Evolutionary conservation across 2,113 vertebrate species (phyloP).

Genomic region (Gasterosteus nipponicus): DNA sequence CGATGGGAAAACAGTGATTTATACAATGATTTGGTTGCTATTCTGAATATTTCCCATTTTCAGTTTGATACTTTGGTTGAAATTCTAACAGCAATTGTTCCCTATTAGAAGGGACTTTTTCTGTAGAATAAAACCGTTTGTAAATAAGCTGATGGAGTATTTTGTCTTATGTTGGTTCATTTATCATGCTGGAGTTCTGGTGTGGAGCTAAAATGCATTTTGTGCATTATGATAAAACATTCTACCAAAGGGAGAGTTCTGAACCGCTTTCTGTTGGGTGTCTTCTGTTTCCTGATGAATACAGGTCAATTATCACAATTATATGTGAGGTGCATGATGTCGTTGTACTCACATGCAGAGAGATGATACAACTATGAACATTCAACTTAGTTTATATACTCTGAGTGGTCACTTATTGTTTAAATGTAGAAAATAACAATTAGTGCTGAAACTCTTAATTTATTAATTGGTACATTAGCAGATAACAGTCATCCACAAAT

Average conservation of each 20-base stretch:
- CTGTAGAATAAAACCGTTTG: neutral
- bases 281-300: neutral
- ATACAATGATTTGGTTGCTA: neutral
- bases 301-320: neutral
- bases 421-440: neutral
- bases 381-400: neutral
- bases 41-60: constrained; percentile 7
- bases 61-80: neutral
- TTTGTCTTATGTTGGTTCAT: neutral
- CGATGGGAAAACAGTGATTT: constrained; percentile 20
- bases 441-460: neutral
- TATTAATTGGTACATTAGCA: no score
- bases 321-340: neutral
- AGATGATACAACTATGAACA: neutral
- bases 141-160: neutral
- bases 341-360: neutral
- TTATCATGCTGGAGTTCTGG: neutral
- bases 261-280: neutral
- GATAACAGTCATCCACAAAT: neutral
- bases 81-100: neutral
- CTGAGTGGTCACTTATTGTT: neutral
- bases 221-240: neutral
- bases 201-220: neutral
- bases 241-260: neutral
- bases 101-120: neutral